Percentiles rank a stretch among this genome's conserved stretches.
phyloP scores from a whole-genome alignment of 1,140 invertebrate species.

The Neotoxoptera formosana region DNA sequence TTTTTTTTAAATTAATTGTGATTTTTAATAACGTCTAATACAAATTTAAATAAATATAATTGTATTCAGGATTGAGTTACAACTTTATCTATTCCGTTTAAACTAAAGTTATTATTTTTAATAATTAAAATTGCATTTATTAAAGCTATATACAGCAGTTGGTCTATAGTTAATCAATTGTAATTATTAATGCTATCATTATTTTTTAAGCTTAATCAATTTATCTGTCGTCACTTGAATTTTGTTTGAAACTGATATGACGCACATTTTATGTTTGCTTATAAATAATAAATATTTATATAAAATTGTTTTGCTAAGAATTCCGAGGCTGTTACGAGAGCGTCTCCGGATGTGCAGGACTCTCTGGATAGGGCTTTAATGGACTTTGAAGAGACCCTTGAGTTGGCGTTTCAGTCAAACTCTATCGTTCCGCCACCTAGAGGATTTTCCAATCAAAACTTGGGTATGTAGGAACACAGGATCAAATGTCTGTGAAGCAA shows the following conservation, averaged over 20 bases:
- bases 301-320: not conserved
- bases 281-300: not conserved
- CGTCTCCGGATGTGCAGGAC: slow-evolving; percentile 58
- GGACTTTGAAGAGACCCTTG: slow-evolving; percentile 78
- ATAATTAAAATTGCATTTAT: not conserved
- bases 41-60: not conserved
- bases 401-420: slow-evolving; percentile 64
- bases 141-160: not conserved
- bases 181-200: not conserved
- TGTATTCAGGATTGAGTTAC: not conserved
- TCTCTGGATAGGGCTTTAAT: slow-evolving; percentile 61
- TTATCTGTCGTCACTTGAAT: not conserved
- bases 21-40: not conserved
- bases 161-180: not conserved
- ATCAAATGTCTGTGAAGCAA: not conserved
- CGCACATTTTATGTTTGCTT: not conserved
- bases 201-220: not conserved
- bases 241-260: not conserved
- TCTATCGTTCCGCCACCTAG: slow-evolving; percentile 49
- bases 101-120: not conserved
- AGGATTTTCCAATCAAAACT: slow-evolving; percentile 33
- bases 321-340: slow-evolving; percentile 41
- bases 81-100: not conserved
- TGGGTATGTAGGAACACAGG: not conserved
- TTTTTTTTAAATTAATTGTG: not conserved